Evolutionary conservation across 2,888 invertebrate genomes (phyloP).

Genomic region (Oxytorus armatus): DNA sequence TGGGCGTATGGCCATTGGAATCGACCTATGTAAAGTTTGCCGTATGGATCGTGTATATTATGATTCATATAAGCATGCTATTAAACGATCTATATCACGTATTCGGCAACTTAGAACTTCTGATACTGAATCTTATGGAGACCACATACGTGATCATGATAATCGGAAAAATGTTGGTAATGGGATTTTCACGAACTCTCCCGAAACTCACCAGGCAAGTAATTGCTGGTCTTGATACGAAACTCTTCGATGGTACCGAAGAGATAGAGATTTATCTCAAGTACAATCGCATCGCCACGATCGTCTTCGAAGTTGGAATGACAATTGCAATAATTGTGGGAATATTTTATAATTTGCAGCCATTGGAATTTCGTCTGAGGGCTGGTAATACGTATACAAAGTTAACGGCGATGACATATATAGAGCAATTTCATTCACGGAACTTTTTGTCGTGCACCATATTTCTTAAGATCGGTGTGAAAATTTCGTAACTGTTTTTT

Average conservation of each 20-base stretch:
- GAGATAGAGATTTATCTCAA: slow-evolving; percentile 29
- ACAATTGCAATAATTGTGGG: neutral
- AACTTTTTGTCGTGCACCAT: too few species aligned
- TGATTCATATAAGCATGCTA: slow-evolving; percentile 49
- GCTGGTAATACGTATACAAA: too few species aligned
- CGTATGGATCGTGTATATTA: slow-evolving; percentile 44
- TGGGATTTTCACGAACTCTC: slow-evolving; percentile 49
- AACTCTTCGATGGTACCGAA: slow-evolving; percentile 24
- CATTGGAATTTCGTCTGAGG: too few species aligned
- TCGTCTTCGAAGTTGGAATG: slow-evolving; percentile 38
- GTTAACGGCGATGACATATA: too few species aligned
- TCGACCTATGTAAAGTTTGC: too few species aligned
- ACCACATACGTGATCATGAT: slow-evolving; percentile 53
- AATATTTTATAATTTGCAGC: too few species aligned
- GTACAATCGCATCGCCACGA: slow-evolving; percentile 37
- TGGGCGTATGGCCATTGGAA: too few species aligned
- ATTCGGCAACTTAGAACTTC: slow-evolving; percentile 47
- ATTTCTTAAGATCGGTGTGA: too few species aligned
- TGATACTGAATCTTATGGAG: slow-evolving; percentile 51
- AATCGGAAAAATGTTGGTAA: slow-evolving; percentile 45
- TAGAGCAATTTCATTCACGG: too few species aligned
- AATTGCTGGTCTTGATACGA: slow-evolving; percentile 8
- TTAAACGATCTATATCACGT: slow-evolving; percentile 47
- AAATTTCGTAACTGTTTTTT: too few species aligned
- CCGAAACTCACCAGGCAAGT: slow-evolving; percentile 25